Evolutionary conservation across 2,113 vertebrate species (phyloP).

Genomic region (Cheirogaleus medius): DNA sequence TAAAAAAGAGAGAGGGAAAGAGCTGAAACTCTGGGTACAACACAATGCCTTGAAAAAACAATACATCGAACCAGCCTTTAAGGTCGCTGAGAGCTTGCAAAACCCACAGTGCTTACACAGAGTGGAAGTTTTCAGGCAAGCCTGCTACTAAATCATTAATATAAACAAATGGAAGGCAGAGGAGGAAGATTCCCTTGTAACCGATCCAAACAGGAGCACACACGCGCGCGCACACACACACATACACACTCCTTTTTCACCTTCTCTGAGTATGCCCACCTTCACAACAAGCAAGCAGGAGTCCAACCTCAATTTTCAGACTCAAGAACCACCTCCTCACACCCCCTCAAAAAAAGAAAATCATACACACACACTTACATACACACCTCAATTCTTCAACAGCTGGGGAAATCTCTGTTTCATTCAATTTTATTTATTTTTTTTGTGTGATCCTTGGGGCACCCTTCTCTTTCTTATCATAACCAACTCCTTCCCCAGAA

Average conservation of each 20-base stretch:
- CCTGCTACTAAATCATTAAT: constrained; percentile 91
- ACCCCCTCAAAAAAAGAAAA: background rate
- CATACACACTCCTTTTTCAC: constrained; percentile 76
- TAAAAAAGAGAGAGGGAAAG: constrained; percentile 24
- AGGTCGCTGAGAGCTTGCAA: constrained; percentile 87
- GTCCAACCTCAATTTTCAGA: constrained; percentile 37
- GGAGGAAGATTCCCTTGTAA: constrained; percentile 84
- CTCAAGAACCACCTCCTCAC: constrained; percentile 43
- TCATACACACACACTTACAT: background rate
- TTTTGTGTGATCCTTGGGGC: constrained; percentile 51
- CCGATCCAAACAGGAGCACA: constrained; percentile 81
- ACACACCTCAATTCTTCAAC: constrained; percentile 65
- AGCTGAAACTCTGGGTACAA: constrained; percentile 74
- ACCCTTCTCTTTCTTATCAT: constrained; percentile 63
- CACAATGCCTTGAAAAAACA: constrained; percentile 78
- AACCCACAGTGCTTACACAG: constrained; percentile 83
- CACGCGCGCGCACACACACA: constrained; percentile 56
- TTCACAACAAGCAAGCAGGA: constrained; percentile 24
- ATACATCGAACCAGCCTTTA: constrained; percentile 84
- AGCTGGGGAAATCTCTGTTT: constrained; percentile 71
- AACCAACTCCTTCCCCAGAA: constrained; percentile 34
- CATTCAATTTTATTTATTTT: constrained; percentile 59
- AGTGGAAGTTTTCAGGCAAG: constrained; percentile 90
- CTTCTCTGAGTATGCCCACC: constrained; percentile 65
- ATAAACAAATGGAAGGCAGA: constrained; percentile 89